These are phyloP conservation scores for Apistogramma diplotaenia DNA, from an alignment of 2,113 vertebrate genomes.

Conservation along the genomic window DNA sequence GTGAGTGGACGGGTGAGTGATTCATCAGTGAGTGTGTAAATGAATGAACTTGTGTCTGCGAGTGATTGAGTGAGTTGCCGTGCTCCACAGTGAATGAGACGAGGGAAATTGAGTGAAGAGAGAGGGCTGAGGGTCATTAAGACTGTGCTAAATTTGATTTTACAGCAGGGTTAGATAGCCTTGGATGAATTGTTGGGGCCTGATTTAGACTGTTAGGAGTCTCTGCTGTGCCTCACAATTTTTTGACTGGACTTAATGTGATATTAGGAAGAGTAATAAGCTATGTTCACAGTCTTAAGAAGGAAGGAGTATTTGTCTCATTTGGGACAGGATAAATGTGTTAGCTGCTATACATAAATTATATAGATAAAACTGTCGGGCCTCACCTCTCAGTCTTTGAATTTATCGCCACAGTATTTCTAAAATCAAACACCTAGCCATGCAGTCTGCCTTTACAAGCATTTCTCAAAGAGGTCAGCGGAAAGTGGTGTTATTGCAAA, in stretches of 20 bases:
- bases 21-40: slow-evolving; percentile 5
- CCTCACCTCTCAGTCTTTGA: neutral
- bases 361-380: neutral
- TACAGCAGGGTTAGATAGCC: slow-evolving; percentile 18
- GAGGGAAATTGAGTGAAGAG: slow-evolving; percentile 19
- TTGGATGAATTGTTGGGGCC: slow-evolving; percentile 15
- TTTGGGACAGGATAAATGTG: neutral
- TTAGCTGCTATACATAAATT: neutral
- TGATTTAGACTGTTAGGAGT: slow-evolving; percentile 11
- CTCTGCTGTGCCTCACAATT: neutral
- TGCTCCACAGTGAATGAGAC: slow-evolving; percentile 15
- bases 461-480: neutral
- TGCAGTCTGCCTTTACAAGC: neutral
- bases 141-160: slow-evolving; percentile 52
- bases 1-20: neutral
- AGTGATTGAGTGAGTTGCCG: slow-evolving; percentile 42
- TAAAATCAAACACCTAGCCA: neutral
- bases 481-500: neutral
- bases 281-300: neutral
- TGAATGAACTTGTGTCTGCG: slow-evolving; percentile 9
- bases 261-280: neutral
- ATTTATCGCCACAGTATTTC: neutral
- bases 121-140: slow-evolving; percentile 44
- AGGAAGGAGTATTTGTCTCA: neutral
- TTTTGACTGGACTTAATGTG: neutral